Conservation (phyloP, 1,140 invertebrate genomes). For the Argopecten irradians region DNA sequence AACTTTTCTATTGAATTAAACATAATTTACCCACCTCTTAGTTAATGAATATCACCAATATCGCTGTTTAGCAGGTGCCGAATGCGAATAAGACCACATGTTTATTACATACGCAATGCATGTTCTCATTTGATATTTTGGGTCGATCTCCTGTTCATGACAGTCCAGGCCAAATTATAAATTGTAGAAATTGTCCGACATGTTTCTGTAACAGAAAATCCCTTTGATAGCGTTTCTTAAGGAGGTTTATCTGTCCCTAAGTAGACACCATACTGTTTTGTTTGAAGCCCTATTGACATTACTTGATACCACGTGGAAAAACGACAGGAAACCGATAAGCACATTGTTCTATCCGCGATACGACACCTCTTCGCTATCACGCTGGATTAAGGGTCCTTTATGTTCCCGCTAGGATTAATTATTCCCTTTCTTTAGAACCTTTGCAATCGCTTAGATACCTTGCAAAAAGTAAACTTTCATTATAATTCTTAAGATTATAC, state of each 20-base stretch:
- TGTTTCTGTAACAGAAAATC: constrained; percentile 2
- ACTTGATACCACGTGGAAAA: not conserved
- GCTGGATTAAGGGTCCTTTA: constrained; percentile 10
- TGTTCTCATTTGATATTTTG: not conserved
- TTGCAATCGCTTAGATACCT: not conserved
- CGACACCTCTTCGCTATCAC: not conserved
- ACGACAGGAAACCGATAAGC: constrained; percentile 7
- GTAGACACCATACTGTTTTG: constrained; percentile 21
- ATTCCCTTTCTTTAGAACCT: not conserved
- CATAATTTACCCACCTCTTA: not conserved
- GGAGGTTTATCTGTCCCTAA: not conserved
- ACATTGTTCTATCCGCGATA: not conserved
- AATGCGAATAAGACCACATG: not conserved
- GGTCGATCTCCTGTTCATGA: not conserved
- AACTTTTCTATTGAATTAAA: no score
- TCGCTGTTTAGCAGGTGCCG: not conserved
- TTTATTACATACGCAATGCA: not conserved
- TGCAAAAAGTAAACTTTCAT: constrained; percentile 12
- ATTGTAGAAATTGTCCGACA: not conserved
- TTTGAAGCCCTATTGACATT: constrained; percentile 10
- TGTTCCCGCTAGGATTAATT: not conserved
- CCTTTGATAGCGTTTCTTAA: not conserved
- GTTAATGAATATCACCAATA: not conserved
- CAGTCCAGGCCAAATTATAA: not conserved
- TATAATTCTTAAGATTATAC: constrained; percentile 23